Base-by-base conservation (phyloP, 2,888 invertebrate genomes). In the Dorcus parallelipipedus region DNA sequence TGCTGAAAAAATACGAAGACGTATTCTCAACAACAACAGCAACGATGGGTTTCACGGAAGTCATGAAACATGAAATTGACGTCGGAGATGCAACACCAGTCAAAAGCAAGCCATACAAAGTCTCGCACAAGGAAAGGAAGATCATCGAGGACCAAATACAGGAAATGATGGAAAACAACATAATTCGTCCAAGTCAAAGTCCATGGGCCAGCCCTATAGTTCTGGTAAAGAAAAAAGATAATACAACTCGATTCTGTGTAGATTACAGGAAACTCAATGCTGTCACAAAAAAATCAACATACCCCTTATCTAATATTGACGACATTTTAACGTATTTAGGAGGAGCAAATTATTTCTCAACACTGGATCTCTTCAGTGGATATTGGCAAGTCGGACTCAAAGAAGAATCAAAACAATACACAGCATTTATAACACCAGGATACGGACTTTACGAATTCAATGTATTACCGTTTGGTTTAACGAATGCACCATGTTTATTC, bases 401-500 rank as follows among this genome's bases (percentile, higher is more conserved):
- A 3, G 3, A 20, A 20, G 20, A 20, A 20, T 20, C 20, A 20
- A 20, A 20, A 20, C 20, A 20, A 3, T 20, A 20, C 3, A 20
- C 20, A 20, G 20, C 20, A 3, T 20, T 20, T 3, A 20, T 20
- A 20, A 20, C 20, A 20, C 20, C 20, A 20, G 20, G 20, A 20
- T 20, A 20, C 2, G 20, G 20, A 20, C 48, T 60, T 10, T 64
- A 43, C 39, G 50, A 63, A 39, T 64, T 64, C 50, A 61, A 20
- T 8, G 61, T 61, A 2, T 62, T 67, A 64, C 62, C 62, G 2
- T 68, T 69, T 43, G 65, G 66, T 0, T 52, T 68, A 1, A 65
- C 63, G 33, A 66, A 67, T 55, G 63, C 66, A 1, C 64, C 64
- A 1, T 64, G 64, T 0, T 67, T 65, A 6, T 64, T 68, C 50